These are phyloP conservation scores for Diaprepes abbreviatus DNA, from an alignment of 2,888 invertebrate species.

Conservation along the genomic window DNA sequence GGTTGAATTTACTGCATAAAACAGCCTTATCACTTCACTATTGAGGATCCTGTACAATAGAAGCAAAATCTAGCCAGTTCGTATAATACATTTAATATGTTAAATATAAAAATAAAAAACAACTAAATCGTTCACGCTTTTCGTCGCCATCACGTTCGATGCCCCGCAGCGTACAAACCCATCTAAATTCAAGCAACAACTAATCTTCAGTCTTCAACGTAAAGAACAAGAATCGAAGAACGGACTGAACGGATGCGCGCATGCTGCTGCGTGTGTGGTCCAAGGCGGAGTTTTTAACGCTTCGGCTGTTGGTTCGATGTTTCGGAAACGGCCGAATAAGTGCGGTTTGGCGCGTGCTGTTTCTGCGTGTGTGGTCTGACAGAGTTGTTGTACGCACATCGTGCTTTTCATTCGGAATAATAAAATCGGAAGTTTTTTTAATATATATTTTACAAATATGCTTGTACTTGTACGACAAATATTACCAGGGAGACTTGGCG, in stretches of 20 bases:
- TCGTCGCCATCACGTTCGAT: background rate
- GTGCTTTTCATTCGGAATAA: no score
- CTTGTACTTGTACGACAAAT: no score
- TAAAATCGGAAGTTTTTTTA: no score
- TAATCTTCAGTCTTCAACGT: background rate
- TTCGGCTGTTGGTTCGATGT: slow-evolving; percentile 14
- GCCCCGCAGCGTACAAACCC: background rate
- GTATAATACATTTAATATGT: no score
- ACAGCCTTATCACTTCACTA: no score
- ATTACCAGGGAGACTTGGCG: no score
- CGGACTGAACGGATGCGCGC: slow-evolving; percentile 29
- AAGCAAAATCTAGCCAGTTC: no score
- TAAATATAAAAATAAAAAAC: background rate
- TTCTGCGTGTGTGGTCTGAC: slow-evolving; percentile 24
- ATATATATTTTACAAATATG: no score
- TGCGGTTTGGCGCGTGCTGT: slow-evolving; percentile 8
- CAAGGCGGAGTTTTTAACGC: slow-evolving; percentile 32
- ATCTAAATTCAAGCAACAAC: background rate
- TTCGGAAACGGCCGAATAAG: slow-evolving; percentile 17
- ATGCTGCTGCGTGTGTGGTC: slow-evolving; percentile 44
- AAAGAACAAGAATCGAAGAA: background rate
- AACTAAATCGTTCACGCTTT: background rate
- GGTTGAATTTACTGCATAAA: no score
- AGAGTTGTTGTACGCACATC: slow-evolving; percentile 2
- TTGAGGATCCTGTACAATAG: no score